A percentile compares a stretch with the other conserved stretches of the same genome.
Conservation (phyloP, 2,888 invertebrate genomes). For the Netelia inedita region DNA sequence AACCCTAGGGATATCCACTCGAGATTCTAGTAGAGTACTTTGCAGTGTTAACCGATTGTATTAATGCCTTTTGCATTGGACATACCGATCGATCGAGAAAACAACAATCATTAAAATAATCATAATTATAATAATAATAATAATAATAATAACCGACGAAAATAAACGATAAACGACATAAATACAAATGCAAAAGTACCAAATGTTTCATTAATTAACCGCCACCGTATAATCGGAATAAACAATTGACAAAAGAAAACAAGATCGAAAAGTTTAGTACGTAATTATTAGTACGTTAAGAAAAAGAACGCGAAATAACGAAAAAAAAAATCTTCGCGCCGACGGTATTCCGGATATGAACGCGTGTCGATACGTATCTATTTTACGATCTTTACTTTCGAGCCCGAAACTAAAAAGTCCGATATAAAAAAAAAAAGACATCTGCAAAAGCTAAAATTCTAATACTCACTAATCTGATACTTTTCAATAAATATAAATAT, state of each 20-base stretch:
- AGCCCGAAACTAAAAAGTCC: constrained; percentile 41
- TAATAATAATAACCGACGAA: constrained; percentile 26
- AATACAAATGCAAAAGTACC: constrained; percentile 69
- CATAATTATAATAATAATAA: constrained; percentile 9
- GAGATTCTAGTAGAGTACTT: constrained; percentile 82
- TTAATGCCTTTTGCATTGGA: constrained; percentile 58
- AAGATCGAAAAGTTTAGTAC: constrained; percentile 63
- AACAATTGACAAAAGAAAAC: constrained; percentile 51
- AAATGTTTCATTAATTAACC: constrained; percentile 72
- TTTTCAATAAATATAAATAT: constrained; percentile 77
- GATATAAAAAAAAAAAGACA: constrained; percentile 65
- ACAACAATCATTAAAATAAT: constrained; percentile 27
- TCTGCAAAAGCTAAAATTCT: constrained; percentile 72
- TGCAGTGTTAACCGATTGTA: constrained; percentile 74
- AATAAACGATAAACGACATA: constrained; percentile 59
- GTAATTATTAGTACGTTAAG: constrained; percentile 54
- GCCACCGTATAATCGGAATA: constrained; percentile 73
- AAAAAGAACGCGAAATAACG: constrained; percentile 76
- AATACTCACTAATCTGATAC: constrained; percentile 71
- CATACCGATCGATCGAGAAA: constrained; percentile 55
- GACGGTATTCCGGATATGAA: constrained; percentile 2
- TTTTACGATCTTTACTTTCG: constrained; percentile 47
- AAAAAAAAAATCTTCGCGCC: constrained; percentile 53
- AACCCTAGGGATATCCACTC: constrained; percentile 81
- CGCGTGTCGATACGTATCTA: constrained; percentile 33